These are phyloP conservation scores for Pterois miles DNA, from an alignment of 2,797 vertebrate species.

Conservation along the genomic window DNA sequence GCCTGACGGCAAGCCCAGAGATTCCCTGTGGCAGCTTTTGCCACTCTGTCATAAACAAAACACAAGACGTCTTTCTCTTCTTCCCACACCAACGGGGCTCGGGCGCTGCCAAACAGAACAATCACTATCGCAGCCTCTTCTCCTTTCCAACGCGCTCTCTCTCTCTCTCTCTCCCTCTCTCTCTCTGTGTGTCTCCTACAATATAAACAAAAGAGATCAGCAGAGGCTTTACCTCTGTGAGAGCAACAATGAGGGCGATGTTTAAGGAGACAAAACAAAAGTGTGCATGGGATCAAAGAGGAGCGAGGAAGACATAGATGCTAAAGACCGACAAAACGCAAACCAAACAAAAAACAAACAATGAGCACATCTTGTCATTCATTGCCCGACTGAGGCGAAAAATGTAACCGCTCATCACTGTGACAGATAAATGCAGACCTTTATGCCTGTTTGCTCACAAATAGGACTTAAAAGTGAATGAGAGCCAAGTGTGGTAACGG, in stretches of 20 bases:
- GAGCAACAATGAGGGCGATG: constrained; percentile 82
- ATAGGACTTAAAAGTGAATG: constrained; percentile 24
- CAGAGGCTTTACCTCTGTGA: constrained; percentile 80
- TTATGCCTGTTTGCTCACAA: constrained; percentile 18
- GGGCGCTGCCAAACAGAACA: constrained; percentile 84
- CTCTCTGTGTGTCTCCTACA: constrained; percentile 72
- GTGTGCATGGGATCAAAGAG: constrained; percentile 80
- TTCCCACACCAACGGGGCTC: constrained; percentile 80
- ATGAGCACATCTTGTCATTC: constrained; percentile 70
- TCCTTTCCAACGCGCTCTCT: constrained; percentile 70
- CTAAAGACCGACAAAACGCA: constrained; percentile 76
- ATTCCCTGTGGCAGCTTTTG: constrained; percentile 82
- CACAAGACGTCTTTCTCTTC: constrained; percentile 84
- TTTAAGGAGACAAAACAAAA: constrained; percentile 84
- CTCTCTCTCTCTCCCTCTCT: constrained; percentile 58
- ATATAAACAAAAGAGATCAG: constrained; percentile 83
- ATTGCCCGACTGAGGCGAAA: constrained; percentile 29
- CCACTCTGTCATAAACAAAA: constrained; percentile 83
- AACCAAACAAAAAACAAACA: constrained; percentile 76
- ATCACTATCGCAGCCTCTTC: constrained; percentile 81
- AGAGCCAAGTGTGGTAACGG: constrained; percentile 3
- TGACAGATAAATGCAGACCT: constrained; percentile 10
- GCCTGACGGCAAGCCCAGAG: constrained; percentile 80
- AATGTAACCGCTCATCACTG: constrained; percentile 21
- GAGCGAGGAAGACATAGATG: constrained; percentile 70